Percentiles rank a stretch among this genome's conserved stretches.
Evolutionary conservation across 2,113 vertebrate genomes (phyloP).

Genomic region (Larimichthys polyactis): DNA sequence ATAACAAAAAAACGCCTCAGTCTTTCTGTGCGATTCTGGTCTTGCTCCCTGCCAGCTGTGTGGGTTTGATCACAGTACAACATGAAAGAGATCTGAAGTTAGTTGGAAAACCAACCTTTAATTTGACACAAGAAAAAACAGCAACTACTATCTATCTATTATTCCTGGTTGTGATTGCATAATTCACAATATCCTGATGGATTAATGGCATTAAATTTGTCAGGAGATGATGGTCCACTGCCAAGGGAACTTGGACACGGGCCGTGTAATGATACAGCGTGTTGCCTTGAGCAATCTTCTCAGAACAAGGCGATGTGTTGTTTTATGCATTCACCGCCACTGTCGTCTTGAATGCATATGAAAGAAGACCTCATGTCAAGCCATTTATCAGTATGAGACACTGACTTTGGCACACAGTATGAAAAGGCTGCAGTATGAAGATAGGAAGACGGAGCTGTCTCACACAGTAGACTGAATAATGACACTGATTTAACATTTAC

Average conservation of each 20-base stretch:
- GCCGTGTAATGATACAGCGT: slow-evolving; percentile 42
- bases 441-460: slow-evolving; percentile 22
- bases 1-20: slow-evolving; percentile 12
- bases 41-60: slow-evolving; percentile 13
- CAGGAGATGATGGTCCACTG: slow-evolving; percentile 73
- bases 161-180: slow-evolving; percentile 46
- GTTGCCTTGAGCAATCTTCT: slow-evolving; percentile 61
- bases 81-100: slow-evolving; percentile 20
- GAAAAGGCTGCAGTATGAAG: not conserved
- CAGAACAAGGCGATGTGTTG: slow-evolving; percentile 55
- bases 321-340: slow-evolving; percentile 36
- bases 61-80: slow-evolving; percentile 2
- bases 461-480: slow-evolving; percentile 17
- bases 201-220: slow-evolving; percentile 64
- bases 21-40: slow-evolving; percentile 24
- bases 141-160: no score
- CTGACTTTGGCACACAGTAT: slow-evolving; percentile 49
- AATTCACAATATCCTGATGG: slow-evolving; percentile 53
- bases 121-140: no score
- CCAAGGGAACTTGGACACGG: slow-evolving; percentile 55
- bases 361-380: slow-evolving; percentile 46
- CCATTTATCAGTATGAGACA: slow-evolving; percentile 61
- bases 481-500: slow-evolving; percentile 23
- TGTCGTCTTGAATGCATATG: slow-evolving; percentile 33
- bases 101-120: slow-evolving; percentile 23